Percentiles rank a stretch among this genome's conserved stretches.
These are phyloP conservation scores for Caenorhabditis sinica DNA, from an alignment of 2,888 invertebrate species.

Conservation along the genomic window DNA sequence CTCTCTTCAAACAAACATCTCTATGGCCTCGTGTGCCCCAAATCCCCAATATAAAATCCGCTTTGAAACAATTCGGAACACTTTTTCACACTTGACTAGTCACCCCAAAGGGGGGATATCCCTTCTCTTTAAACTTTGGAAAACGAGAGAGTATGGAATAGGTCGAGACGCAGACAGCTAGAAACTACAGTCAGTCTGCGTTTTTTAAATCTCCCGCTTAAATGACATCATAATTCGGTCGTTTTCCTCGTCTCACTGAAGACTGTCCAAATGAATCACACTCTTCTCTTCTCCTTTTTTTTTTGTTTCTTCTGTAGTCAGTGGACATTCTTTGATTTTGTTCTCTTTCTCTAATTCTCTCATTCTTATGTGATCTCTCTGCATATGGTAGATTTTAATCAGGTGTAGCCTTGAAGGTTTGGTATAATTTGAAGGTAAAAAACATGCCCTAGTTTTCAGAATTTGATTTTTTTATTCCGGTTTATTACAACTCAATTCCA, in stretches of 20 bases:
- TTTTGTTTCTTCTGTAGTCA: neutral
- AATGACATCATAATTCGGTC: slow-evolving; percentile 57
- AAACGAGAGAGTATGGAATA: neutral
- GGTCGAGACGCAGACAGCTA: slow-evolving; percentile 32
- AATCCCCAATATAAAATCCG: slow-evolving; percentile 4
- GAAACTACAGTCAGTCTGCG: neutral
- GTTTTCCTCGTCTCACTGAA: neutral
- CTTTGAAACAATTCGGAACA: slow-evolving; percentile 30
- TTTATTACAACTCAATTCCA: neutral
- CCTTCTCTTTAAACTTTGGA: slow-evolving; percentile 2
- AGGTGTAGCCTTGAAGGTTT: neutral
- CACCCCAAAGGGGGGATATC: slow-evolving; percentile 9
- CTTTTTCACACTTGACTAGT: slow-evolving; percentile 22
- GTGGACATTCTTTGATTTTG: slow-evolving; percentile 3
- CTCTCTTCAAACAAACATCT: neutral
- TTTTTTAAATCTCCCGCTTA: slow-evolving; percentile 28
- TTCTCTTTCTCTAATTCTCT: neutral
- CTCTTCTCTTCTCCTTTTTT: slow-evolving; percentile 16
- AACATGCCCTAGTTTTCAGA: neutral
- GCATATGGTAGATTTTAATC: neutral
- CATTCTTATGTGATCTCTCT: too few species aligned
- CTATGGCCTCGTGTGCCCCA: slow-evolving; percentile 7
- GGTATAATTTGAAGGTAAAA: neutral
- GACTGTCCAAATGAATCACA: slow-evolving; percentile 39
- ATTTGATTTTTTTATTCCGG: neutral